Evolutionary conservation across 1,140 invertebrate species (phyloP).

Genomic region (Caenorhabditis inopinata): DNA sequence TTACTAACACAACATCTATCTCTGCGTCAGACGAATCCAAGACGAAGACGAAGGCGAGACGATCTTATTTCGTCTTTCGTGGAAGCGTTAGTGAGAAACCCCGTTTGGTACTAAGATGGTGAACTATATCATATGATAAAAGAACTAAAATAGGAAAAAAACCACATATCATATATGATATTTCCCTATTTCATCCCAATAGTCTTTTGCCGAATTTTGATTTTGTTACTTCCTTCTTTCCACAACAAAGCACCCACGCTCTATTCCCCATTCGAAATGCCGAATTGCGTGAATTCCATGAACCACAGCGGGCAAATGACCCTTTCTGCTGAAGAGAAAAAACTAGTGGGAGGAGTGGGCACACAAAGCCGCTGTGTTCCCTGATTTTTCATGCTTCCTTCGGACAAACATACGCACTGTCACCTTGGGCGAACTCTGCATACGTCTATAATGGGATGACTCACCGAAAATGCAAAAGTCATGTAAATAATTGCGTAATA

Average conservation of each 20-base stretch:
- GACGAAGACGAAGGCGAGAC: too few species aligned
- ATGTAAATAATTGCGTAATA: too few species aligned
- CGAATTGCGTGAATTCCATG: constrained; percentile 21
- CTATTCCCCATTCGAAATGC: neutral
- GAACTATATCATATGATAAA: too few species aligned
- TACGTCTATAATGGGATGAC: neutral
- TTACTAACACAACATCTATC: too few species aligned
- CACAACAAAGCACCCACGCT: neutral
- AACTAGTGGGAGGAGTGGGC: constrained; percentile 3
- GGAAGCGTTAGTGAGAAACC: too few species aligned
- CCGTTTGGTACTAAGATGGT: too few species aligned
- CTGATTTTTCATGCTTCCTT: constrained; percentile 30
- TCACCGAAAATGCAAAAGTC: too few species aligned
- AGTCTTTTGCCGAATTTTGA: neutral
- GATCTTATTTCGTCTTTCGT: too few species aligned
- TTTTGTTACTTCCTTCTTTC: neutral
- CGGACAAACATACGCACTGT: constrained; percentile 14
- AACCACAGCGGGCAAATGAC: constrained; percentile 24
- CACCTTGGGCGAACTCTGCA: constrained; percentile 23
- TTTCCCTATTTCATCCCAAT: neutral
- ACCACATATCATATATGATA: too few species aligned
- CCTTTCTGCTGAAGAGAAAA: constrained; percentile 13
- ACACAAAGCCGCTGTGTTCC: neutral
- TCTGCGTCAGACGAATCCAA: too few species aligned
- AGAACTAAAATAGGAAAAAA: too few species aligned